Conservation (phyloP, 2,113 vertebrate genomes). For the Artemisiospiza belli region DNA sequence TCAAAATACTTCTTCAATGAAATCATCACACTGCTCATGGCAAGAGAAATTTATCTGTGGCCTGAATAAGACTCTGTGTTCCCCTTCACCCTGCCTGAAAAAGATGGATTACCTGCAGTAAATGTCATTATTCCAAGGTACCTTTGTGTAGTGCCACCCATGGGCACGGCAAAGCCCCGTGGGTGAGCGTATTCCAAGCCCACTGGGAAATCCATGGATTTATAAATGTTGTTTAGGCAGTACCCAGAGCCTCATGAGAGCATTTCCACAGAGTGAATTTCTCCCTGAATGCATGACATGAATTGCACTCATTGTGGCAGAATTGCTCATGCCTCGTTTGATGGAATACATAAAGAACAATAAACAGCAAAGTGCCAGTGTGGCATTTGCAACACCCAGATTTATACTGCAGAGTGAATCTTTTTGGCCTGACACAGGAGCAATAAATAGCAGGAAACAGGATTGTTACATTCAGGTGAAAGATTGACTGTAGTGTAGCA, state of each 20-base stretch:
- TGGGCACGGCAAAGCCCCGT: neutral
- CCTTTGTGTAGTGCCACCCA: neutral
- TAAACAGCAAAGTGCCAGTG: neutral
- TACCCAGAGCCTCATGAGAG: neutral
- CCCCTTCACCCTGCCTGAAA: neutral
- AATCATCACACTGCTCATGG: neutral
- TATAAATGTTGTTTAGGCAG: neutral
- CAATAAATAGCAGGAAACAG: neutral
- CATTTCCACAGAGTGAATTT: neutral
- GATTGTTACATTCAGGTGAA: neutral
- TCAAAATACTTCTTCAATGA: slow-evolving; percentile 34
- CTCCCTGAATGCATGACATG: neutral
- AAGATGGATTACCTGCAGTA: neutral
- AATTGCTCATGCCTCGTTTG: neutral
- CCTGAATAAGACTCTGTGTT: slow-evolving; percentile 30
- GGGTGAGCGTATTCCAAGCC: neutral
- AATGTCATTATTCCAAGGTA: neutral
- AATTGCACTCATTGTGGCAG: neutral
- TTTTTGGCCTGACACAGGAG: neutral
- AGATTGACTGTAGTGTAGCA: neutral
- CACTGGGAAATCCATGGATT: neutral
- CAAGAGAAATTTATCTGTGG: slow-evolving; percentile 24
- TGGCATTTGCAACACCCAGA: neutral
- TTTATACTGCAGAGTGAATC: neutral
- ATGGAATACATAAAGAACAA: neutral